A percentile compares a stretch with the other conserved stretches of the same genome.
Evolutionary conservation across 2,113 vertebrate genomes (phyloP).

Genomic region (Lathamus discolor): DNA sequence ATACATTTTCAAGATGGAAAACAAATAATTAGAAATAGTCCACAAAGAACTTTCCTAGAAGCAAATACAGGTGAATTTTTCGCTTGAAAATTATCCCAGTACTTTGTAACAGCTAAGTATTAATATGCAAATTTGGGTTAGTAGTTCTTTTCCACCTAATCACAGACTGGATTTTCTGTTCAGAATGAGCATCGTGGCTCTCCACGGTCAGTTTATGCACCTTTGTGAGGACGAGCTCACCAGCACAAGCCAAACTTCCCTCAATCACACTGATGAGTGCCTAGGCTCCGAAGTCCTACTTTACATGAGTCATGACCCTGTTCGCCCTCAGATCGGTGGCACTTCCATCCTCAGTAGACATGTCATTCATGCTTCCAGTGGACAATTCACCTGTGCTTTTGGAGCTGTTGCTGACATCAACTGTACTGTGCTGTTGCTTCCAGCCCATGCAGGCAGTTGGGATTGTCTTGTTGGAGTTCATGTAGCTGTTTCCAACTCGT

Average conservation of each 20-base stretch:
- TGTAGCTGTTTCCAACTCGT: background rate
- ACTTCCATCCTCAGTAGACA: background rate
- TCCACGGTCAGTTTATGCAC: background rate
- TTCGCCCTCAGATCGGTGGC: background rate
- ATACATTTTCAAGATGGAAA: background rate
- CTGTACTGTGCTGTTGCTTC: background rate
- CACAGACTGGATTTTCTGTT: background rate
- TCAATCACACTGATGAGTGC: background rate
- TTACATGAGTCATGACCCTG: background rate
- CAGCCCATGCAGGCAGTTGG: background rate
- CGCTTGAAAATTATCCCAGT: background rate
- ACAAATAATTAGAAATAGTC: background rate
- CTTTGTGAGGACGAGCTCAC: background rate
- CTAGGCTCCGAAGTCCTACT: background rate
- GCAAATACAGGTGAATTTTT: background rate
- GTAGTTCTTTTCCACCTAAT: background rate
- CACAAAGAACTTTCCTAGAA: background rate
- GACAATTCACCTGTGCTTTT: background rate
- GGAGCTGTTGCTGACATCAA: fast-evolving
- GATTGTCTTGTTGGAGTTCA: background rate
- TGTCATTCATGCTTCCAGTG: background rate
- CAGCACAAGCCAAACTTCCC: background rate
- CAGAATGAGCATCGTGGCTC: background rate
- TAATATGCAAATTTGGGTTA: background rate
- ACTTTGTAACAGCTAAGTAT: background rate